A percentile compares a stretch with the other conserved stretches of the same genome.
phyloP scores from a whole-genome alignment of 2,797 vertebrate genomes.

The Crax fasciolata region DNA sequence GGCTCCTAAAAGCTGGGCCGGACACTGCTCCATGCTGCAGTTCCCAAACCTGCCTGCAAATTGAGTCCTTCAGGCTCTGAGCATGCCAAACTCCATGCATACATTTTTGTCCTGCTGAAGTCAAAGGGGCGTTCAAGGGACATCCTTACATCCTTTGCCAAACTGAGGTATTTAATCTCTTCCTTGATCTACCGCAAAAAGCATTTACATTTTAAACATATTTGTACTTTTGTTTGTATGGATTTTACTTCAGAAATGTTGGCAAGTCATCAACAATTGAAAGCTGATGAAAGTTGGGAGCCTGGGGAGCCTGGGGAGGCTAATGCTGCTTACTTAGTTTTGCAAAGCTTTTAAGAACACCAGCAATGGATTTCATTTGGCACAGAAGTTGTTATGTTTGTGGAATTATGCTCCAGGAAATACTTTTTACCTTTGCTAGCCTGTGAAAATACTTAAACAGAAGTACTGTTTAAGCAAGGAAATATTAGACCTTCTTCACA shows the following conservation, averaged over 20 bases:
- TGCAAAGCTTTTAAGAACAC: constrained; percentile 32
- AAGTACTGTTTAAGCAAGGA: constrained; percentile 12
- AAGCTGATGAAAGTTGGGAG: background rate
- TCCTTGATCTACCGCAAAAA: constrained; percentile 34
- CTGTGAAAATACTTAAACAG: constrained; percentile 35
- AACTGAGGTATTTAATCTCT: constrained; percentile 43
- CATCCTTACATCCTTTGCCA: constrained; percentile 59
- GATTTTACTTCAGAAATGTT: constrained; percentile 63
- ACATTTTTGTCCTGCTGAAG: constrained; percentile 18
- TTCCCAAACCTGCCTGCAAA: constrained; percentile 29
- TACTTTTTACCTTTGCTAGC: constrained; percentile 20
- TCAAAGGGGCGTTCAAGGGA: background rate
- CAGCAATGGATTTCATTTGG: constrained; percentile 30
- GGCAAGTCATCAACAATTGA: constrained; percentile 56
- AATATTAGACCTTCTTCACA: constrained; percentile 46
- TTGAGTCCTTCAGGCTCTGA: constrained; percentile 6
- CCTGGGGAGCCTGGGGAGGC: constrained; percentile 12
- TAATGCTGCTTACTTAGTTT: constrained; percentile 27
- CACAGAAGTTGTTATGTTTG: constrained; percentile 39
- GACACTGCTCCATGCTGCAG: background rate
- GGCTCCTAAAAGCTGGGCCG: background rate
- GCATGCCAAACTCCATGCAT: background rate
- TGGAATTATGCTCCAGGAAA: constrained; percentile 10
- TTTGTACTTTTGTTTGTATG: constrained; percentile 37
- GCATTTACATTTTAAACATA: constrained; percentile 58